Percentiles rank a stretch among this genome's conserved stretches.
Conservation (phyloP, 2,797 vertebrate species). For the Periparus ater region DNA sequence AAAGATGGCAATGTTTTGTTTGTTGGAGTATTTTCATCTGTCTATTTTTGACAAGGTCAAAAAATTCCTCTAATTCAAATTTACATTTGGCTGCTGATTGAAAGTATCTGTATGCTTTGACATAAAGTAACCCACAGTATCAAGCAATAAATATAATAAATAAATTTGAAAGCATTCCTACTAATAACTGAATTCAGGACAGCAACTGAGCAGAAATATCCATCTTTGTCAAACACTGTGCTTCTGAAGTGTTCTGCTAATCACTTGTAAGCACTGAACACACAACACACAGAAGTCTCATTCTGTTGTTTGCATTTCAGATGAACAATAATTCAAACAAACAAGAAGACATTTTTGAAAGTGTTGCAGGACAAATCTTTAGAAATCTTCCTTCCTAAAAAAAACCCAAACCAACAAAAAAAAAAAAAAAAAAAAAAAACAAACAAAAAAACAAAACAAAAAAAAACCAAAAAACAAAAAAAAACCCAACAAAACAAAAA, state of each 20-base stretch:
- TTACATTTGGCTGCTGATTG: not conserved
- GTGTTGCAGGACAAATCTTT: not conserved
- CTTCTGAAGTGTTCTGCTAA: not conserved
- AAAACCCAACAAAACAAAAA: too few relatives aligned
- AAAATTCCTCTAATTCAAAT: slow-evolving; percentile 4
- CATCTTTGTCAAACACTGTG: not conserved
- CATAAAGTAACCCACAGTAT: not conserved
- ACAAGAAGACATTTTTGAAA: not conserved
- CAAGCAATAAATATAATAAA: not conserved
- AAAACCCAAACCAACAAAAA: fast-evolving
- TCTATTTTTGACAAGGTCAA: slow-evolving; percentile 13
- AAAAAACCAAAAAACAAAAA: not conserved
- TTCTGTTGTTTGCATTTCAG: not conserved
- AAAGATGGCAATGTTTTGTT: not conserved
- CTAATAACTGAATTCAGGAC: not conserved
- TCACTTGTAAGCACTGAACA: not conserved
- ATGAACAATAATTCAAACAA: not conserved
- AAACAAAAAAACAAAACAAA: not conserved
- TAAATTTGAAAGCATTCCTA: not conserved
- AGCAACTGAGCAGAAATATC: not conserved
- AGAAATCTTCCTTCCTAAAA: not conserved
- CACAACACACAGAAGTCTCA: not conserved
- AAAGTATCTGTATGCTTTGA: not conserved
- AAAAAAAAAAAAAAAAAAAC: too few relatives aligned
- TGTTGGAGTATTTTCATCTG: not conserved